Conservation (phyloP, 2,113 vertebrate genomes). For the Callionymus lyra region DNA sequence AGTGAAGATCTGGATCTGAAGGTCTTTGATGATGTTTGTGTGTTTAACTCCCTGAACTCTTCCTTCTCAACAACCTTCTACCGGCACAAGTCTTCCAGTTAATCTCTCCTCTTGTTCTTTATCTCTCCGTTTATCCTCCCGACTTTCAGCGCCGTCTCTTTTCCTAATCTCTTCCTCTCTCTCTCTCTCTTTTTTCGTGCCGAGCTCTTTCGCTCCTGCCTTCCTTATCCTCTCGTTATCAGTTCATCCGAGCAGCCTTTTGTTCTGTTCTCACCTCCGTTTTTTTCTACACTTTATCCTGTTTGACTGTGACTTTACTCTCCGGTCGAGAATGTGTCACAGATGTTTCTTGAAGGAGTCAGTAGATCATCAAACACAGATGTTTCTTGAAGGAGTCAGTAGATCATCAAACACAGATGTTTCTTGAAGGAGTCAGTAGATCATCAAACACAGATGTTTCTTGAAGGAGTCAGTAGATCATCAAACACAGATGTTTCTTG, state of each 20-base stretch:
- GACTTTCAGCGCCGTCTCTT: background rate
- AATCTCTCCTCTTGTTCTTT: background rate
- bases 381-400: no score
- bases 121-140: background rate
- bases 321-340: slow-evolving; percentile 9
- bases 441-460: no score
- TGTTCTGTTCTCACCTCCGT: slow-evolving; percentile 11
- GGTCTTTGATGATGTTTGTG: background rate
- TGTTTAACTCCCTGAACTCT: slow-evolving; percentile 11
- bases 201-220: background rate
- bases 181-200: slow-evolving; percentile 6
- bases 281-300: slow-evolving; percentile 10
- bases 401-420: no score
- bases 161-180: slow-evolving; percentile 3
- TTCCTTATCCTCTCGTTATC: slow-evolving; percentile 18
- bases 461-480: no score
- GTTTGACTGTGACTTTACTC: slow-evolving; percentile 7
- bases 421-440: no score
- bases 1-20: slow-evolving; percentile 1
- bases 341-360: no score
- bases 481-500: no score
- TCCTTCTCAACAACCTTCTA: no score
- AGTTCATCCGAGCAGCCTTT: slow-evolving; percentile 18
- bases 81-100: no score
- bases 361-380: no score